A percentile compares a stretch with the other conserved stretches of the same genome.
phyloP scores from a whole-genome alignment of 2,113 vertebrate species.

The Axis porcinus region DNA sequence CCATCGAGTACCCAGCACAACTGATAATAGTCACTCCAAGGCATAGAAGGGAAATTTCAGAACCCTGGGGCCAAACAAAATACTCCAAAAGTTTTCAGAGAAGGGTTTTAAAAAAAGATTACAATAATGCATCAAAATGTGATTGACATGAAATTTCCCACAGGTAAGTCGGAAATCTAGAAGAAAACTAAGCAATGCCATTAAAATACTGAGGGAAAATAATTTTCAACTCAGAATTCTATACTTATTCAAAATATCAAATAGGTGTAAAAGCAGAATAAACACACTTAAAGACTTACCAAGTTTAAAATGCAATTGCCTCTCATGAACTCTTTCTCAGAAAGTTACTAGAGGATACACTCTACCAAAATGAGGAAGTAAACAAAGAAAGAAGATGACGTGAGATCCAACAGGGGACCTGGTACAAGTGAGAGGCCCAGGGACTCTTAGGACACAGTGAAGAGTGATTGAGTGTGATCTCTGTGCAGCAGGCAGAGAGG shows the following conservation, averaged over 20 bases:
- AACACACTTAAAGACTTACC: neutral
- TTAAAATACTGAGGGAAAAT: neutral
- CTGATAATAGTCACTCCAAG: neutral
- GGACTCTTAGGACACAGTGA: neutral
- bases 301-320: neutral
- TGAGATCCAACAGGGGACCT: neutral
- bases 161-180: neutral
- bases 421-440: neutral
- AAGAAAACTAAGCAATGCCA: neutral
- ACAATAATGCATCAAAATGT: neutral
- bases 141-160: neutral
- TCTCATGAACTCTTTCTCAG: neutral
- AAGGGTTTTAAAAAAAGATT: neutral
- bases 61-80: neutral
- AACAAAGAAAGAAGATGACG: neutral
- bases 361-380: neutral
- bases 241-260: conserved; percentile 8
- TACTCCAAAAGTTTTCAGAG: neutral
- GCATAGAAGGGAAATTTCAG: neutral
- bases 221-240: neutral
- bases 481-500: neutral
- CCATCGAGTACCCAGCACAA: neutral
- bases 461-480: neutral
- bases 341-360: neutral
- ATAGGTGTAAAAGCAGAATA: neutral